A percentile compares a stretch with the other conserved stretches of the same genome.
Conservation (phyloP, 2,888 invertebrate species). For the Microctonus brassicae region DNA sequence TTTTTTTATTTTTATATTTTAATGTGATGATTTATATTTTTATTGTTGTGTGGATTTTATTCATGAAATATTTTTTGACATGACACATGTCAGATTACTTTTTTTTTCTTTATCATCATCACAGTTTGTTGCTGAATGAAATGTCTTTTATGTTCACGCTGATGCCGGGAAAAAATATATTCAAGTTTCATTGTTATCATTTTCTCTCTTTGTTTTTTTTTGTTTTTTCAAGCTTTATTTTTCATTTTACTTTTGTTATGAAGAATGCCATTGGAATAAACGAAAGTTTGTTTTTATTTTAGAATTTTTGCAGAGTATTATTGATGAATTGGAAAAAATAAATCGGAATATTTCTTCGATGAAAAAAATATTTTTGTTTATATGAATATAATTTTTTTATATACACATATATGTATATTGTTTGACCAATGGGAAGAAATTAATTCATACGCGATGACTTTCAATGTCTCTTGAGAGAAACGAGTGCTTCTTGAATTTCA, state of each 20-base stretch:
- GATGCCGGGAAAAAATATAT: background rate
- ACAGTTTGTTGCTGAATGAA: background rate
- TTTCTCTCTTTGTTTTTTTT: background rate
- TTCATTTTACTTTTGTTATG: no score
- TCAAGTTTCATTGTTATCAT: background rate
- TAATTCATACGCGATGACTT: slow-evolving; percentile 28
- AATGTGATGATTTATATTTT: background rate
- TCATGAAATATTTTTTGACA: background rate
- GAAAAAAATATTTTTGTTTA: background rate
- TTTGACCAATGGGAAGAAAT: slow-evolving; percentile 28
- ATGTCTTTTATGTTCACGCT: background rate
- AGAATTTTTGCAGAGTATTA: background rate
- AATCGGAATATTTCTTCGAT: background rate
- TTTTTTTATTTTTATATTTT: background rate
- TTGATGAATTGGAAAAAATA: background rate
- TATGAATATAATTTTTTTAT: background rate
- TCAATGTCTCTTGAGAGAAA: slow-evolving; percentile 15
- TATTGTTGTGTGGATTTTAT: background rate
- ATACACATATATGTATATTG: background rate
- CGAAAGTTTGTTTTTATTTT: no score
- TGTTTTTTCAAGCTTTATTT: no score
- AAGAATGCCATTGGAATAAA: no score
- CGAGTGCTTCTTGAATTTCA: background rate
- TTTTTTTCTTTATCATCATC: background rate
- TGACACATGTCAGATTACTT: background rate